Evolutionary conservation across 2,888 invertebrate species (phyloP).

Genomic region (Clostera curtula): DNA sequence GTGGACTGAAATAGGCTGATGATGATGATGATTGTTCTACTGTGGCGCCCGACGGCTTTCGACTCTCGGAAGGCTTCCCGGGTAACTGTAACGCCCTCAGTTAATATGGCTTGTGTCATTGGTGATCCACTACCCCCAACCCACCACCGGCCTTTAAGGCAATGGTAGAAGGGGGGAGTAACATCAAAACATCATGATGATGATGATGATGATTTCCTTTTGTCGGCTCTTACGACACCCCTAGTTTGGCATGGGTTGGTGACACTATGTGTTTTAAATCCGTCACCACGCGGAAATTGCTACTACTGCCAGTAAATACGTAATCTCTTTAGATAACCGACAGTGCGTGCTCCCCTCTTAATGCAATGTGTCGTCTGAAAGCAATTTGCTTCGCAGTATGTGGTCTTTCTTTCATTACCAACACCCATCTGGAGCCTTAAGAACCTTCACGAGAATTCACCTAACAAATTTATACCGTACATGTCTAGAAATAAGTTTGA

Average conservation of each 20-base stretch:
- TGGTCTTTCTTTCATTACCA: conserved; percentile 61
- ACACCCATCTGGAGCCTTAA: conserved; percentile 23
- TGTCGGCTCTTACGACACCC: too few relatives aligned
- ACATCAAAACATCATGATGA: too few relatives aligned
- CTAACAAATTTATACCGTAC: conserved; percentile 5
- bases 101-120: too few relatives aligned
- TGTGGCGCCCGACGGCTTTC: not conserved
- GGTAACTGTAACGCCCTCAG: too few relatives aligned
- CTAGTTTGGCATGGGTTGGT: too few relatives aligned
- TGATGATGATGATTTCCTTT: too few relatives aligned
- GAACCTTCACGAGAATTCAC: conserved; percentile 4
- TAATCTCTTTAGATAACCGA: conserved; percentile 18
- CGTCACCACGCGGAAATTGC: conserved; percentile 1
- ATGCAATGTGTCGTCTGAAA: conserved; percentile 68
- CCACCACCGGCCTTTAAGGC: too few relatives aligned
- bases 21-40: not conserved
- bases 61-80: too few relatives aligned
- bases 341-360: conserved; percentile 33
- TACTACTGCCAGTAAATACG: conserved; percentile 4
- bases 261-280: not conserved
- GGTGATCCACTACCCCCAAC: too few relatives aligned
- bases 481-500: not conserved
- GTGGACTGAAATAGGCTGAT: too few relatives aligned
- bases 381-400: conserved; percentile 65
- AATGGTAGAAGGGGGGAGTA: too few relatives aligned